Base-by-base conservation (phyloP, 2,888 invertebrate genomes). In the Caenorhabditis macrosperma region DNA sequence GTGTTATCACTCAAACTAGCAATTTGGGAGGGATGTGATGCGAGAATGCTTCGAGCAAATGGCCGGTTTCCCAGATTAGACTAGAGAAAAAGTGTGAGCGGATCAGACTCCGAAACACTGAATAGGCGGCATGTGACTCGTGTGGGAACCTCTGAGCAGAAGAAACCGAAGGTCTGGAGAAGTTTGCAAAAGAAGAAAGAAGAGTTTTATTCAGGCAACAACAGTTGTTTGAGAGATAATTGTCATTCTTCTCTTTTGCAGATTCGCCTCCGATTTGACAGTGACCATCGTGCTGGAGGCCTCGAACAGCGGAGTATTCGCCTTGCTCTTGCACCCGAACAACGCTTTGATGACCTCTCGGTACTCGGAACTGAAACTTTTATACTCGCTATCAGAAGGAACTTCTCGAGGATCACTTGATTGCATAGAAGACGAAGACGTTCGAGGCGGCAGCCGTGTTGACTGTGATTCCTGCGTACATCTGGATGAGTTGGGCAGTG, bases 401-500 rank as follows among this genome's bases (percentile, higher is more conserved):
- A 26, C 6, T 17, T 20, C 6, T 17, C 3, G 17, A 41, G n/a
- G 2, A 67, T 63, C 24, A 82, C 82, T 82, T 82, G 63, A 79
- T 79, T 1, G 71, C 76, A 41, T 79, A 82, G 33, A 82, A 82
- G 1, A 82, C 82, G 26, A 82, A 82, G 15, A 80, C 69, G 41
- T 82, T 82, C 20, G 75, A 75, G 3, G 80, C 75, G 0, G 78
- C 78, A 2, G 82, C 77, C 1, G 77, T 66, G 48, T 82, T 82
- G 35, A 82, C 82, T 10, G 82, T 80, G 10, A 82, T 78, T 52
- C 82, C 82, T 33, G 82, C 82, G 41, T 82, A 82, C 77, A 78
- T 78, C 61, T 80, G 80, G 46, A 82, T 82, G 26, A 82, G 52
- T 33, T 66, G 55, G 17, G 64, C 61, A 24, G 64, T 74, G 15